Percentiles rank a stretch among this genome's conserved stretches.
These are phyloP conservation scores for Anagrus nilaparvatae DNA, from an alignment of 1,140 invertebrate species.

Conservation along the genomic window DNA sequence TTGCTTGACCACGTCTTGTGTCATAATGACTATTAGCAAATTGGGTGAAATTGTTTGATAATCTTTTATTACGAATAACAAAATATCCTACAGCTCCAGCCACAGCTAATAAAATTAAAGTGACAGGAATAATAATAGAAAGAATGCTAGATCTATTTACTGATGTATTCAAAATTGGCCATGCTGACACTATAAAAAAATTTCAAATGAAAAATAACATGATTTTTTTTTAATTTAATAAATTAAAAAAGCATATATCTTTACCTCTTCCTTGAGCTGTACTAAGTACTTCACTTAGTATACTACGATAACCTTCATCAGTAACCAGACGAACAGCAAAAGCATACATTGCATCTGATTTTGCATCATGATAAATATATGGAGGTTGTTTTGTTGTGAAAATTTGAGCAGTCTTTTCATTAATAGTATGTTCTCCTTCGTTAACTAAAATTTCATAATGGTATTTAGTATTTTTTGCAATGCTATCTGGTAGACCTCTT, in stretches of 20 bases:
- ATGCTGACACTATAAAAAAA: slow-evolving; percentile 16
- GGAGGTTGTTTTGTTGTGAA: slow-evolving; percentile 44
- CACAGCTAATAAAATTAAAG: slow-evolving; percentile 48
- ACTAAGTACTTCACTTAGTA: slow-evolving; percentile 49
- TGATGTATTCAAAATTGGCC: slow-evolving; percentile 16
- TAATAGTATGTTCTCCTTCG: slow-evolving; percentile 41
- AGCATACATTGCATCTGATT: slow-evolving; percentile 45
- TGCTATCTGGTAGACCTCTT: slow-evolving; percentile 19
- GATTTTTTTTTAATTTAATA: background rate
- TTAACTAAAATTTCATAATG: slow-evolving; percentile 56
- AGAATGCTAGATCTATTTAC: slow-evolving; percentile 35
- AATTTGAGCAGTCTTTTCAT: slow-evolving; percentile 40
- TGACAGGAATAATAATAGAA: slow-evolving; percentile 37
- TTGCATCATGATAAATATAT: slow-evolving; percentile 44
- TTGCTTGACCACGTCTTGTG: slow-evolving; percentile 72
- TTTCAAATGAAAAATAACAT: slow-evolving; percentile 5
- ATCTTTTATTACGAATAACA: slow-evolving; percentile 58
- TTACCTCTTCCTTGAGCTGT: slow-evolving; percentile 15
- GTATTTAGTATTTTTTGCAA: slow-evolving; percentile 34
- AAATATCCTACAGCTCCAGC: slow-evolving; percentile 54
- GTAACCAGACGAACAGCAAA: slow-evolving; percentile 55
- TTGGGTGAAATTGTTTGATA: slow-evolving; percentile 67
- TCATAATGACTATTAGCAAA: slow-evolving; percentile 83
- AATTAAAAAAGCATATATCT: background rate
- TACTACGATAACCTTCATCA: slow-evolving; percentile 52